Evolutionary conservation across 2,888 invertebrate genomes (phyloP), one percentile per base, ranked within the genome.

Genomic region (Epistrophe eligans): DNA sequence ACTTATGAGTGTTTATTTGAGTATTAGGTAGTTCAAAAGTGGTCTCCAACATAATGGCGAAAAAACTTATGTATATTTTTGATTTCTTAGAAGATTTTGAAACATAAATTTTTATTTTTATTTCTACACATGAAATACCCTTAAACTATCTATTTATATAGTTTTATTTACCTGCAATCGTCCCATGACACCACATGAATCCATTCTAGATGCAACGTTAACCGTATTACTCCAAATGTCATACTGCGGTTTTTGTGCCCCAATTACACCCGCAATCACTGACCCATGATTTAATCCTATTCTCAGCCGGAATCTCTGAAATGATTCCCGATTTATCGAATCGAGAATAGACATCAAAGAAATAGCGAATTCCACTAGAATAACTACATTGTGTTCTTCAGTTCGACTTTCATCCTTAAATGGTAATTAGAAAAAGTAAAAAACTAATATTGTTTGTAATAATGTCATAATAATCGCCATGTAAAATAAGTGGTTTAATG

Each of bases 191-290:
- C 99, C 99, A 85, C 98, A 98, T 88, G 98, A 98, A 93, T 99
- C 99, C 99, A 99, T 99, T 66, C 99, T 94, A 7, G 98, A 98
- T 1, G 99, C 99, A 13, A 99, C 98, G 92, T 99, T 99, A 17
- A 99, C 99, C 0, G 99, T 99, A 93, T 99, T 99, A 15, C 99
- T 98, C 99, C 99, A 99, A 90, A 99, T 99, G 92, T 99, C 99
- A 93, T 99, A 99, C 93, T 99, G 99, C 0, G 99, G 99, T 91
- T 99, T 99, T 92, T 99, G 98, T 0, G 99, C 99, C 0, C 99
- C 99, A 32, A 99, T 98, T 19, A 99, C 99, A 0, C 99, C 99
- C 0, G 99, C 99, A 91, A 99, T 98, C 32, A 99, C 98, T 0
- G 93, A 93, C 0, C 93, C 93, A 84, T 93, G 93, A 90, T 93